Evolutionary conservation across 30 jellyfish, hydroid and myxozoan genomes (phyloP), one percentile per base, ranked within the genome.

Genomic region (Cassiopea xamachana): DNA sequence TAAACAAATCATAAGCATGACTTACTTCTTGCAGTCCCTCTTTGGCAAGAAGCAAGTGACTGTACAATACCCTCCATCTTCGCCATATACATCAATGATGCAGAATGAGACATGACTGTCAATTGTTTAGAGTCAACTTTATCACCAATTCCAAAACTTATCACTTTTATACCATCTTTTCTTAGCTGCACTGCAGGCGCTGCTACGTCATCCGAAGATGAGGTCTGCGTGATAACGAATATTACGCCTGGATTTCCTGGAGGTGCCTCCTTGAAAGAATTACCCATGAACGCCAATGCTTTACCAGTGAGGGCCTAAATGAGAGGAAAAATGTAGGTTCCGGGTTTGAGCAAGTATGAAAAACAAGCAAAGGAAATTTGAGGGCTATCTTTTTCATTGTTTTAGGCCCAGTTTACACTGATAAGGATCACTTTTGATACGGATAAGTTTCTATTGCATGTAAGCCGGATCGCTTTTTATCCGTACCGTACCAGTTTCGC

Each of bases 161-260:
- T 72, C 1, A 92, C 83, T 82, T 96, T 96, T 60, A 96, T 92
- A 4, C 99, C 99, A 82, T 88, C 96, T 89, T 89, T 92, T 46
- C 98, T 82, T 7, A 92, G 96, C 72, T 75, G 92, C 3, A 75
- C 91, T 19, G 98, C 97, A 51, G 97, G 90, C 3, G 82, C 91
- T 10, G 91, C 83, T 46, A 84, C 95, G 72, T 89, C 94, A 85
- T 96, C 99, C 8, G 99, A 94, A 45, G 99, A 92, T 15, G 82
- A 87, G 15, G 98, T 83, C 48, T 92, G 98, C 7, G 97, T 80
- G 45, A 96, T 49, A n/a, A 96, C 96, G 75, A 73, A 88, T 1
- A 96, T 83, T 50, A 96, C 80, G 79, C 85, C 87, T 46, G 99
- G 98, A 75, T 96, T 96, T 69, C 99, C 97, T 4, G 99, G 98